phyloP scores from a whole-genome alignment of 2,888 invertebrate species.

The Troides oblongomaculatus region DNA sequence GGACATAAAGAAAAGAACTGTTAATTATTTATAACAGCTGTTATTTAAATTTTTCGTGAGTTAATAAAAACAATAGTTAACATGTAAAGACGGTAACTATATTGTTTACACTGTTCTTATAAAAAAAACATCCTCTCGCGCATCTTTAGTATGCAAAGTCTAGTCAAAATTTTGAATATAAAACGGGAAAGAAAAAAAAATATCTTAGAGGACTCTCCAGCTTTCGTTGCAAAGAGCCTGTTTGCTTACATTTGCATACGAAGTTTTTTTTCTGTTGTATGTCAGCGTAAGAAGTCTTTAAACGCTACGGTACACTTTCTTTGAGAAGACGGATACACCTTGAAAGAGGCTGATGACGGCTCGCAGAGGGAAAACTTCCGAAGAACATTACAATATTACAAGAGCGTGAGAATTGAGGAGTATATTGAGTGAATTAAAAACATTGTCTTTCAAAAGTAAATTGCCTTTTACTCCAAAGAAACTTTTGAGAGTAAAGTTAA shows the following conservation, averaged over 20 bases:
- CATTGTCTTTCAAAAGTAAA: not conserved
- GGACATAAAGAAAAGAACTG: too few relatives aligned
- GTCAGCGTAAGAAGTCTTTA: conserved; percentile 34
- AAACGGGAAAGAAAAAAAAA: conserved; percentile 36
- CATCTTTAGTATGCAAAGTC: conserved; percentile 33
- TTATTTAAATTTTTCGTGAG: too few relatives aligned
- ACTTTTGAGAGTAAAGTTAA: too few relatives aligned
- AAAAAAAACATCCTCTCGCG: conserved; percentile 27
- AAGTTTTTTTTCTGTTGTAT: conserved; percentile 35
- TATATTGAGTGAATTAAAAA: conserved; percentile 5
- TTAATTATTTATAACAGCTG: too few relatives aligned
- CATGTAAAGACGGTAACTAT: conserved; percentile 9
- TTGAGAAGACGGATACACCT: conserved; percentile 29
- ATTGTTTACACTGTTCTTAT: conserved; percentile 25
- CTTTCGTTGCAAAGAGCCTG: conserved; percentile 35
- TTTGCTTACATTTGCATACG: conserved; percentile 38
- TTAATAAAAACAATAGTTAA: too few relatives aligned
- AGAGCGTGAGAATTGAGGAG: not conserved
- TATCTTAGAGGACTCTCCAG: conserved; percentile 36
- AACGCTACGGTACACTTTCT: conserved; percentile 30
- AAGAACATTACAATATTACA: conserved; percentile 20
- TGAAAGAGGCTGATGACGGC: conserved; percentile 22
- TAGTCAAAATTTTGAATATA: conserved; percentile 34
- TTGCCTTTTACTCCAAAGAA: too few relatives aligned
- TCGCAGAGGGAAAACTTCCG: conserved; percentile 20